Evolutionary conservation across 2,888 invertebrate species (phyloP).

Genomic region (Eutolmus rufibarbis): DNA sequence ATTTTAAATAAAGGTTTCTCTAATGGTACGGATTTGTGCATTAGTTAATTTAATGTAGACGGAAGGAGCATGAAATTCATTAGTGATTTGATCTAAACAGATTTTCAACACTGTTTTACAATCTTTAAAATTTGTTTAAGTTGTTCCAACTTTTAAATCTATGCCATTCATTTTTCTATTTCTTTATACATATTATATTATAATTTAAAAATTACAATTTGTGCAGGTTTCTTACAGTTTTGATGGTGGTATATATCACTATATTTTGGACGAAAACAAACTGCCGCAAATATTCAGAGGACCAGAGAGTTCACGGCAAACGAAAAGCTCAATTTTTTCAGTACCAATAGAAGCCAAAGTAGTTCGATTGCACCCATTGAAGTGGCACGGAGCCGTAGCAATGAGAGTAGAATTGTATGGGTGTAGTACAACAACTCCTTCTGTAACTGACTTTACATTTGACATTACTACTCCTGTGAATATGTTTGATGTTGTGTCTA

Average conservation of each 20-base stretch:
- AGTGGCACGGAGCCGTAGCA: slow-evolving; percentile 76
- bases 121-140: too few species aligned
- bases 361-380: slow-evolving; percentile 74
- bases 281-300: slow-evolving; percentile 75
- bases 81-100: too few species aligned
- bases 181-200: background rate
- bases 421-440: slow-evolving; percentile 63
- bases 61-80: too few species aligned
- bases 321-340: slow-evolving; percentile 71
- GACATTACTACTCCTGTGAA: background rate
- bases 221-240: slow-evolving; percentile 69
- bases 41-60: too few species aligned
- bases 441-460: background rate
- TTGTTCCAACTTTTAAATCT: too few species aligned
- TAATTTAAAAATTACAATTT: background rate
- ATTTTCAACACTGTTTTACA: too few species aligned
- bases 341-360: slow-evolving; percentile 78
- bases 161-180: too few species aligned
- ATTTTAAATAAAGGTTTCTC: too few species aligned
- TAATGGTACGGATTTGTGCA: too few species aligned
- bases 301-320: slow-evolving; percentile 68
- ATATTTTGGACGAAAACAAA: slow-evolving; percentile 66
- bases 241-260: slow-evolving; percentile 70
- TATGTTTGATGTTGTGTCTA: background rate
- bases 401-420: slow-evolving; percentile 79